phyloP scores from a whole-genome alignment of 2,113 vertebrate genomes.

The Oncorhynchus kisutch region DNA sequence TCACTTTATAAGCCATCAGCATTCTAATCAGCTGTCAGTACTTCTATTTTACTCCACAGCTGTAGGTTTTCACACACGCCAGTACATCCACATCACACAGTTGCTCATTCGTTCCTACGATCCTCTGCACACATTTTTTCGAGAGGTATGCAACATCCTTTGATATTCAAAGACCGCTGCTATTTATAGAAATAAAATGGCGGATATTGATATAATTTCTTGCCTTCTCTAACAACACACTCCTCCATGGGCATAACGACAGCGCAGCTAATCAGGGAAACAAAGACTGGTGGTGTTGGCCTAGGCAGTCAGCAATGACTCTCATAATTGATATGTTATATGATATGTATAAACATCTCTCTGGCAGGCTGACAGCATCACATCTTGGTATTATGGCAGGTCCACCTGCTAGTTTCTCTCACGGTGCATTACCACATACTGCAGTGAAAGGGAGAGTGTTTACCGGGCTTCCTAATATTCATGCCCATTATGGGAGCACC shows the following conservation, averaged over 20 bases:
- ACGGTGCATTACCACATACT: too few species aligned
- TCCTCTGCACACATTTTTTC: conserved; percentile 21
- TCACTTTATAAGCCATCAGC: conserved; percentile 50
- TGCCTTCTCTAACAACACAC: conserved; percentile 9
- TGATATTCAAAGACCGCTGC: conserved; percentile 16
- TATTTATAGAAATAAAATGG: conserved; percentile 33
- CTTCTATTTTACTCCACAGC: conserved; percentile 34
- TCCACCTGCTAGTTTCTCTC: too few species aligned
- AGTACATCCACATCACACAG: neutral
- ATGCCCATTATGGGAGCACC: too few species aligned
- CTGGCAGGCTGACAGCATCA: too few species aligned
- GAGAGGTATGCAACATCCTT: conserved; percentile 9
- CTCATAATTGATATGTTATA: too few species aligned
- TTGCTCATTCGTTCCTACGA: conserved; percentile 30
- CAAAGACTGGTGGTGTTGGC: neutral
- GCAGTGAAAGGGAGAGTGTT: too few species aligned
- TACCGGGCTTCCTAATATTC: too few species aligned
- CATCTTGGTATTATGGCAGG: too few species aligned
- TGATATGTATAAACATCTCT: too few species aligned
- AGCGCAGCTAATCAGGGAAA: conserved; percentile 37
- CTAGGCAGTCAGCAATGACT: conserved; percentile 10
- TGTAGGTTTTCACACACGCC: conserved; percentile 18
- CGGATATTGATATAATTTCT: conserved; percentile 4
- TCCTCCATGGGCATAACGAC: conserved; percentile 21
- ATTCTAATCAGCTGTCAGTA: conserved; percentile 29